Conservation (phyloP, 2,113 vertebrate genomes). For the Delphinapterus leucas region DNA sequence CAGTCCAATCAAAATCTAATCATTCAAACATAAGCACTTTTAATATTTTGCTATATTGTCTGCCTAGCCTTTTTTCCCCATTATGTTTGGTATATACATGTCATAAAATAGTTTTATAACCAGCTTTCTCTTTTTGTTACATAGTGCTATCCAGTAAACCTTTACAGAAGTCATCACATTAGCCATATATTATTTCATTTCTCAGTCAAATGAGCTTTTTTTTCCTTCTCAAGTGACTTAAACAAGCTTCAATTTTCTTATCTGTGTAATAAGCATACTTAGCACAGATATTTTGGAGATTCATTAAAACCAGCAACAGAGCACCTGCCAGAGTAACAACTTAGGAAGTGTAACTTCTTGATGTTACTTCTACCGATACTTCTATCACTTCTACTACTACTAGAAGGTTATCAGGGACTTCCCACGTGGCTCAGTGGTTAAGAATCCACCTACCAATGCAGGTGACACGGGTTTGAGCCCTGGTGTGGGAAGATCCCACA, state of each 20-base stretch:
- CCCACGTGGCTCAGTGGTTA: no score
- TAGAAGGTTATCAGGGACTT: background rate
- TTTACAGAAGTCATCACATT: background rate
- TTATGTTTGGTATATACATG: background rate
- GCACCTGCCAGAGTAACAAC: accelerated
- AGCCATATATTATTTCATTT: background rate
- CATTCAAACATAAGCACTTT: no score
- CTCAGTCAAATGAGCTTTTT: background rate
- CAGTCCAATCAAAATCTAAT: background rate
- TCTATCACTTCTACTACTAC: background rate
- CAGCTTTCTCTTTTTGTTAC: background rate
- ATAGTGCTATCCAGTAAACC: background rate
- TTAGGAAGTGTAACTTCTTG: background rate
- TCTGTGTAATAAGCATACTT: background rate
- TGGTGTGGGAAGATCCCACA: no score
- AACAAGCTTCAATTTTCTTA: background rate
- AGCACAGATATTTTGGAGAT: background rate
- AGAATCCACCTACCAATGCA: no score
- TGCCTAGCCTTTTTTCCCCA: background rate
- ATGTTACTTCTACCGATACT: background rate
- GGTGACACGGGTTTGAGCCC: no score
- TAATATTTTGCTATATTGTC: background rate
- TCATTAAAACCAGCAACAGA: background rate
- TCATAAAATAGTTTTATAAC: background rate
- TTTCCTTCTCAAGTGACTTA: background rate